phyloP scores from a whole-genome alignment of 2,888 invertebrate genomes.

The Lordiphosa fenestrarum region DNA sequence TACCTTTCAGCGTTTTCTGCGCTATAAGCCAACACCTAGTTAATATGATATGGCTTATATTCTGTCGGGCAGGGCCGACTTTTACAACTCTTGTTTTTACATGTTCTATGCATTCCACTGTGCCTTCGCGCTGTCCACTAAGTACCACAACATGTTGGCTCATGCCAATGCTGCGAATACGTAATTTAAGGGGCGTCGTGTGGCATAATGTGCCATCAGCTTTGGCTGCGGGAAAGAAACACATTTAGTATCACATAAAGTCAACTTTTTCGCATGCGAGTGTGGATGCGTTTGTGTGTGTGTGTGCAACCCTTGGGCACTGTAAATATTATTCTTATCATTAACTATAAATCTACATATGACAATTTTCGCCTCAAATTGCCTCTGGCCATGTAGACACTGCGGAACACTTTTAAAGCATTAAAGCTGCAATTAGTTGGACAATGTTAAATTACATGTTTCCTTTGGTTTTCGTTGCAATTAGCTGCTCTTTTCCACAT shows the following conservation, averaged over 20 bases:
- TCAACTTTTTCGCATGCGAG: conserved; percentile 38
- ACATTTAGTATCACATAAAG: conserved; percentile 65
- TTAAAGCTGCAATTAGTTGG: conserved; percentile 19
- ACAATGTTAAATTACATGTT: conserved; percentile 7
- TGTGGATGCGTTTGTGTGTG: conserved; percentile 16
- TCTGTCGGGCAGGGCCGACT: no score
- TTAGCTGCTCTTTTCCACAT: conserved; percentile 18
- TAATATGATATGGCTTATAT: no score
- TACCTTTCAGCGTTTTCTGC: no score
- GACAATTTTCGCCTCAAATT: conserved; percentile 68
- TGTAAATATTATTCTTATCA: conserved; percentile 75
- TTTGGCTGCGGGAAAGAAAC: conserved; percentile 44
- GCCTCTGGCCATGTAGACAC: conserved; percentile 27
- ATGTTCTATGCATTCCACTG: no score
- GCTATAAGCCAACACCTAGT: no score
- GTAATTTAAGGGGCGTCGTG: conserved; percentile 69
- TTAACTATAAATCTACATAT: conserved; percentile 73
- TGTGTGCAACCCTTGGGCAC: conserved; percentile 55
- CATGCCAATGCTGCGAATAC: conserved; percentile 49
- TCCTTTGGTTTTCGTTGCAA: conserved; percentile 11
- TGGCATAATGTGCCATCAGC: conserved; percentile 66
- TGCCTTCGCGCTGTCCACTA: conserved; percentile 23
- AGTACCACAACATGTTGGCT: conserved; percentile 29
- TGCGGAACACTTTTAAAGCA: conserved; percentile 11
- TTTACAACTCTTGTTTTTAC: no score